phyloP scores from a whole-genome alignment of 2,888 invertebrate species.

The Dicyrtoma fusca region DNA sequence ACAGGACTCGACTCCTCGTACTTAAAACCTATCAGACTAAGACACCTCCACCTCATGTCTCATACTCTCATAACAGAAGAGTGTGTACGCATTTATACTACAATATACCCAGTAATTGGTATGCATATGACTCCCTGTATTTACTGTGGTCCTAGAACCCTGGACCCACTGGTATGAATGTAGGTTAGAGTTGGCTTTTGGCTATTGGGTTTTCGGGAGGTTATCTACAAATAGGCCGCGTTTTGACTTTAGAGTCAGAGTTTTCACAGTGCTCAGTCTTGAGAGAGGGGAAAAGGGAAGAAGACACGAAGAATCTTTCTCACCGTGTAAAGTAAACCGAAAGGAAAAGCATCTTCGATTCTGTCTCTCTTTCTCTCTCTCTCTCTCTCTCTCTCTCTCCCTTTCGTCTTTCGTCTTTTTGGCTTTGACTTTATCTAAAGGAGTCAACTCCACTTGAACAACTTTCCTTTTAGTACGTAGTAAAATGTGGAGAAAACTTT shows the following conservation, averaged over 20 bases:
- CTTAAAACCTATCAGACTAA: too few relatives aligned
- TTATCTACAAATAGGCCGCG: too few relatives aligned
- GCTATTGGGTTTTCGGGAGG: too few relatives aligned
- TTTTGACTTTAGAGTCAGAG: too few relatives aligned
- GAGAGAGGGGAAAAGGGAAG: background rate
- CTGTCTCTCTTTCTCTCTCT: background rate
- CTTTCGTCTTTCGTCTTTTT: background rate
- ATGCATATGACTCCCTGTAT: too few relatives aligned
- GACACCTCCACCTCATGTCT: background rate
- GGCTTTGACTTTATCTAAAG: background rate
- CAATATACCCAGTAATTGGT: too few relatives aligned
- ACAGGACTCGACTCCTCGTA: background rate
- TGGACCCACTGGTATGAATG: too few relatives aligned
- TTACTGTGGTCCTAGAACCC: too few relatives aligned
- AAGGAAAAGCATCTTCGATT: slow-evolving; percentile 21
- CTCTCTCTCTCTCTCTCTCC: background rate
- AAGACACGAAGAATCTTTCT: background rate
- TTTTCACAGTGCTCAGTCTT: background rate
- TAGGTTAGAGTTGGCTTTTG: too few relatives aligned
- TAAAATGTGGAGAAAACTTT: slow-evolving; percentile 28
- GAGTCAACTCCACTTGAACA: slow-evolving; percentile 38
- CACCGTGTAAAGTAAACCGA: background rate
- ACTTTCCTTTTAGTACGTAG: slow-evolving; percentile 37
- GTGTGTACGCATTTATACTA: too few relatives aligned
- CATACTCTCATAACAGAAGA: background rate